A percentile compares a stretch with the other conserved stretches of the same genome.
Evolutionary conservation across 2,888 invertebrate genomes (phyloP).

Genomic region (Epistrophe grossulariae): DNA sequence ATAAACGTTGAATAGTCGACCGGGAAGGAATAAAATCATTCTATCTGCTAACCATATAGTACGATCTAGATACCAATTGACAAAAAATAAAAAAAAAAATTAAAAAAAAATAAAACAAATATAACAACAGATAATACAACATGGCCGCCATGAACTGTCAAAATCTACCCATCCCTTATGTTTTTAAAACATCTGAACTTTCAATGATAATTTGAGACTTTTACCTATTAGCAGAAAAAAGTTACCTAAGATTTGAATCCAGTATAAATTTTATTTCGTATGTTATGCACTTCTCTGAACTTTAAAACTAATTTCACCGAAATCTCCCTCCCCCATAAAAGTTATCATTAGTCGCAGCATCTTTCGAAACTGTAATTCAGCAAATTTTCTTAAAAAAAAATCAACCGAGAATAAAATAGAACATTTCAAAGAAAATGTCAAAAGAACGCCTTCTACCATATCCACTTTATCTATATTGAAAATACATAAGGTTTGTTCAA

Average conservation of each 20-base stretch:
- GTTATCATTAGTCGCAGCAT: neutral
- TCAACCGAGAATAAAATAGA: neutral
- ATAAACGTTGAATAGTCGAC: no score
- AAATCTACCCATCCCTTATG: no score
- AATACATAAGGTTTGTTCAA: constrained; percentile 29
- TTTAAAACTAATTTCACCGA: neutral
- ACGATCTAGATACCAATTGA: no score
- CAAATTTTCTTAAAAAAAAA: neutral
- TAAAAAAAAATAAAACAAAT: no score
- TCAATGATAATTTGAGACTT: no score
- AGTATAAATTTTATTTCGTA: neutral
- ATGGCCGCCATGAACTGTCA: no score
- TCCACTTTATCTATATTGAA: neutral
- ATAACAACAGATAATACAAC: no score
- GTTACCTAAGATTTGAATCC: neutral
- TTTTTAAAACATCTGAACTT: no score
- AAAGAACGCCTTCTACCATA: neutral
- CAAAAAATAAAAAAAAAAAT: no score
- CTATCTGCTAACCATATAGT: no score
- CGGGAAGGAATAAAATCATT: no score
- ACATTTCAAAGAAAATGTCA: neutral
- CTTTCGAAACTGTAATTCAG: neutral
- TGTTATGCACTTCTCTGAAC: neutral
- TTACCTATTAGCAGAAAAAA: no score
- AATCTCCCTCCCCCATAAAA: neutral